These are phyloP conservation scores for Smutsia temminckii DNA, from an alignment of 2,797 vertebrate species.

Conservation along the genomic window DNA sequence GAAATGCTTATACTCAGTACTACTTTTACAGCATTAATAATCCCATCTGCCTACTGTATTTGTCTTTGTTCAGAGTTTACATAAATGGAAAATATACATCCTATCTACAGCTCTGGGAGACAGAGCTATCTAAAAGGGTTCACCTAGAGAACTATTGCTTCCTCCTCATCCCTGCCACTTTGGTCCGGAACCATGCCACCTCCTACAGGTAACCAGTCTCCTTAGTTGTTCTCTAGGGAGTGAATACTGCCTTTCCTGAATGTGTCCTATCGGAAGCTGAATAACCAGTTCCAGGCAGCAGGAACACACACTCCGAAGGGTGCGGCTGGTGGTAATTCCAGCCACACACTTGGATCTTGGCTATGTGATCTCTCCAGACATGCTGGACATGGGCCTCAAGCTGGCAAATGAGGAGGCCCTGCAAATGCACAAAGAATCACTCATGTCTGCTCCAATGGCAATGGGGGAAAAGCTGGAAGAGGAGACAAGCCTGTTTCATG, in stretches of 20 bases:
- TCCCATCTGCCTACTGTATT: background rate
- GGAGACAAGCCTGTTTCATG: background rate
- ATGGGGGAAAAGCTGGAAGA: no score
- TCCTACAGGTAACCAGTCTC: background rate
- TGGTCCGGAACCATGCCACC: accelerated
- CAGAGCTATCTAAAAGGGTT: background rate
- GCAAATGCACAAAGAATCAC: background rate
- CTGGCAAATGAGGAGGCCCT: background rate
- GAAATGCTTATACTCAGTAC: background rate
- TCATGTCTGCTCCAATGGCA: background rate
- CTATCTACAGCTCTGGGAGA: background rate
- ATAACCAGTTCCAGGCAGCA: background rate
- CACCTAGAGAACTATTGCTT: background rate
- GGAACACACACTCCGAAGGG: background rate
- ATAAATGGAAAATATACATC: background rate
- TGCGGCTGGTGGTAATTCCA: background rate
- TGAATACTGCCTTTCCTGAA: background rate
- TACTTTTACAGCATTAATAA: background rate
- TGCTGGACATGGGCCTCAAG: background rate
- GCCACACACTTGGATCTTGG: background rate
- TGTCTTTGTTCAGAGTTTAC: background rate
- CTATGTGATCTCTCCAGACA: background rate
- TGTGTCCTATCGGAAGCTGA: background rate
- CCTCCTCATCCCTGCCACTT: background rate
- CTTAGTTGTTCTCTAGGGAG: background rate